Evolutionary conservation across 2,797 vertebrate genomes (phyloP).

Genomic region (Anabacerthia variegaticeps): DNA sequence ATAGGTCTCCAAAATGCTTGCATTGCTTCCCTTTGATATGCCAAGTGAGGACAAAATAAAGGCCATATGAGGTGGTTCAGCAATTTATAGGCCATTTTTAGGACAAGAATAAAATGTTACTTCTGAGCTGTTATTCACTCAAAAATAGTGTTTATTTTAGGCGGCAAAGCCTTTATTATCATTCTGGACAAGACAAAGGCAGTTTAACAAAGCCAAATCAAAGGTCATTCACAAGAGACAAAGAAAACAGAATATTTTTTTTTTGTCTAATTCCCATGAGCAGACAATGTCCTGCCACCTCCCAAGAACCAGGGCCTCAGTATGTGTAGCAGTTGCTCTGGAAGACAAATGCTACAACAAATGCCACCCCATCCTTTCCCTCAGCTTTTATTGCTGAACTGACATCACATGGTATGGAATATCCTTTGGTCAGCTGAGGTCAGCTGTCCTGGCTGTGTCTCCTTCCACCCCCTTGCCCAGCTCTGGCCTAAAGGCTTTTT

Average conservation of each 20-base stretch:
- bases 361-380: neutral
- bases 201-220: neutral
- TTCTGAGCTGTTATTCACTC: neutral
- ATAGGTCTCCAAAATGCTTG: neutral
- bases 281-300: neutral
- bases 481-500: neutral
- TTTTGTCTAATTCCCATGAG: neutral
- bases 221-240: neutral
- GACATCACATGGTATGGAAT: neutral
- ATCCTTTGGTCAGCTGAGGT: too few species aligned
- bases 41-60: neutral
- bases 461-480: neutral
- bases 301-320: neutral
- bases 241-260: neutral
- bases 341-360: neutral
- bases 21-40: neutral
- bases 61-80: neutral
- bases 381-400: neutral
- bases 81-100: neutral
- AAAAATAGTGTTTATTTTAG: neutral
- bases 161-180: neutral
- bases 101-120: neutral
- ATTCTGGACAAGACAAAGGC: neutral
- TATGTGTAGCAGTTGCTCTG: neutral
- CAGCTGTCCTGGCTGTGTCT: neutral